phyloP scores from a whole-genome alignment of 1,140 invertebrate species.

The Tetramorium simillimum region DNA sequence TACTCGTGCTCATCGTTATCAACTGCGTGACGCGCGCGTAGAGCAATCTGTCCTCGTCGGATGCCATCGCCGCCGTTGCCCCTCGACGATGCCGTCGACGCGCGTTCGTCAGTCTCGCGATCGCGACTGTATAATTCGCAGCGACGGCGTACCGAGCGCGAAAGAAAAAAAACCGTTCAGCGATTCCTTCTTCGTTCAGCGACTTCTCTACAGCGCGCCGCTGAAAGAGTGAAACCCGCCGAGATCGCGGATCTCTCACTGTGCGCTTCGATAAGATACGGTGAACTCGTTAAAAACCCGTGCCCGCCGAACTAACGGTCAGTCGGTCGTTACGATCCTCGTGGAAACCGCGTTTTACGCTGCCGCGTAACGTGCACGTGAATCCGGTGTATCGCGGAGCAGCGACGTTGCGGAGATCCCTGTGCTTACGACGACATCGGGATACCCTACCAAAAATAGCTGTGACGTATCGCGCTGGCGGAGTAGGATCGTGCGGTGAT shows the following conservation, averaged over 20 bases:
- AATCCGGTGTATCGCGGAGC: neutral
- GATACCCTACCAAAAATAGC: constrained; percentile 57
- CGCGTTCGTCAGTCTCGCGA: constrained; percentile 44
- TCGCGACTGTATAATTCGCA: constrained; percentile 44
- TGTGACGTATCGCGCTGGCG: constrained; percentile 50
- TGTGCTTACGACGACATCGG: neutral
- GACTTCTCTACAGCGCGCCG: neutral
- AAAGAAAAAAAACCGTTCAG: neutral
- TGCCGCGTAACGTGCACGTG: neutral
- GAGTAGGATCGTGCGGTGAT: constrained; percentile 4
- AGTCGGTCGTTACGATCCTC: neutral
- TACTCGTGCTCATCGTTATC: constrained; percentile 66
- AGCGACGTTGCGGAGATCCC: neutral
- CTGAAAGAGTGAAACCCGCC: neutral
- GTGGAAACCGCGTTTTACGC: neutral
- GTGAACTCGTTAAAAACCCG: constrained; percentile 5
- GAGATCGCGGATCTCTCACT: neutral
- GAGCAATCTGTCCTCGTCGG: constrained; percentile 63
- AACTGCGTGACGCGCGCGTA: constrained; percentile 59
- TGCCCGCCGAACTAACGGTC: neutral
- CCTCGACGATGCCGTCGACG: constrained; percentile 25
- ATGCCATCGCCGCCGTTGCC: constrained; percentile 54
- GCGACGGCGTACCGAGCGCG: neutral
- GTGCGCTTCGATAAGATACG: constrained; percentile 13
- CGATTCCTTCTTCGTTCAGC: neutral